Percentiles rank a stretch among this genome's conserved stretches.
Conservation (phyloP, 2,888 invertebrate genomes). For the Cloeon dipterum region DNA sequence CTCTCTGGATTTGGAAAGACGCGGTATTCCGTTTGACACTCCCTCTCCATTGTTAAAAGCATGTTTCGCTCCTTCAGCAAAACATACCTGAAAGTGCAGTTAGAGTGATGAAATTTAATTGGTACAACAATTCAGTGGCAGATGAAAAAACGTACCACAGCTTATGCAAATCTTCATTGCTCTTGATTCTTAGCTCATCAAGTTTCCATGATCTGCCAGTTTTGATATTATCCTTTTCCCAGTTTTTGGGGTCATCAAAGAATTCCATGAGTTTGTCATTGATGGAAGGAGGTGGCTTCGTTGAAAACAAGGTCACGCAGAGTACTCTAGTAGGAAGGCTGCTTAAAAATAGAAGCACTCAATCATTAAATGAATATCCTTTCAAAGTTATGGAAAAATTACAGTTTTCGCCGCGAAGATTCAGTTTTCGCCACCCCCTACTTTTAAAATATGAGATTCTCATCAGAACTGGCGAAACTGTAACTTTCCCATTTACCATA, state of each 20-base stretch:
- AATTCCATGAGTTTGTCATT: slow-evolving; percentile 49
- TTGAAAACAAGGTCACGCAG: too few species aligned
- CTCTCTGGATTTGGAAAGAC: slow-evolving; percentile 81
- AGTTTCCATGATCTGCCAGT: slow-evolving; percentile 68
- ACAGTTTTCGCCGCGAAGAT: too few species aligned
- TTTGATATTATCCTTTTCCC: slow-evolving; percentile 49
- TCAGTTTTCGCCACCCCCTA: too few species aligned
- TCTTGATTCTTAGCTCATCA: slow-evolving; percentile 85
- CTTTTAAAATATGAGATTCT: too few species aligned
- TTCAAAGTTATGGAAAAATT: too few species aligned
- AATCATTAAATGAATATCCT: too few species aligned
- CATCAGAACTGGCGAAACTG: too few species aligned
- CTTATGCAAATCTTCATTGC: slow-evolving; percentile 87
- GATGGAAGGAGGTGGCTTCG: too few species aligned
- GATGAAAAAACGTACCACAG: slow-evolving; percentile 47
- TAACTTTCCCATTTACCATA: too few species aligned
- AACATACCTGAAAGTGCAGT: slow-evolving; percentile 33
- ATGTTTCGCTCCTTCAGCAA: slow-evolving; percentile 91
- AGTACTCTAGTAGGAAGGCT: too few species aligned
- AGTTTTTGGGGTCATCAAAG: slow-evolving; percentile 68
- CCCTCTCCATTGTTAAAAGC: slow-evolving; percentile 88
- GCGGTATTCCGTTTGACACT: slow-evolving; percentile 36
- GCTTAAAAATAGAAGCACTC: too few species aligned
- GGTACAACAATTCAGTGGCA: neutral
- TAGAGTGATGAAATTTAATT: slow-evolving; percentile 1